Evolutionary conservation across 1,140 invertebrate species (phyloP), one percentile per base, ranked within the genome.

Genomic region (Sipha flava): DNA sequence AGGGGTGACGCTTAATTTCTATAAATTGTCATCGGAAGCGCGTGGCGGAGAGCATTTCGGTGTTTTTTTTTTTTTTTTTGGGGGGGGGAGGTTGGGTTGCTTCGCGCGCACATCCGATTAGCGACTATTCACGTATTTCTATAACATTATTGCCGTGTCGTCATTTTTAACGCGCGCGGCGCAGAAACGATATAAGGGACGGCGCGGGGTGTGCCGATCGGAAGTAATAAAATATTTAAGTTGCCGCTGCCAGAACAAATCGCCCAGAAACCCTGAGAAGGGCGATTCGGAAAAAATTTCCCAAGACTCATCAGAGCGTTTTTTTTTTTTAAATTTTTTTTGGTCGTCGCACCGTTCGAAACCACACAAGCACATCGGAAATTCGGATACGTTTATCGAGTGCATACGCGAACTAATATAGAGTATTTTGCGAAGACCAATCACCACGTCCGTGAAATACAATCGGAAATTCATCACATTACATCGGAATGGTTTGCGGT

Each of bases 201-300:
- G n/a, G 26, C 45, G 29, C 26, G 54, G n/a, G 21, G 54, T 26
- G 72, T 52, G 59, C 59, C 73, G 73, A 77, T 77, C 73, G 73
- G 73, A 77, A 77, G 73, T 52, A 77, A 77, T 77, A 77, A 77
- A 77, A 77, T 77, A 77, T 77, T 77, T 77, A 75, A 75, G 72
- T 34, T 43, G 68, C 18, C 31, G 72, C 34, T 34, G 49, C 52
- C 52, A 23, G 73, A 77, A 23, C 73, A 77, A 77, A 77, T 77
- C 29, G 73, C 37, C 73, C 52, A 52, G 59, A 77, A 77, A 77
- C 73, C 14, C 49, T 23, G 21, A 2, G 29, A 21, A 26, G 54
- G 73, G 52, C 72, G 49, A 57, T 57, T 75, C 18, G 47, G 12
- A 73, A 73, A 72, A 54, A 59, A n/a, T n/a, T 73, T 54, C n/a